Evolutionary conservation across 2,888 invertebrate genomes (phyloP).

Genomic region (Hemistola chrysoprasaria): DNA sequence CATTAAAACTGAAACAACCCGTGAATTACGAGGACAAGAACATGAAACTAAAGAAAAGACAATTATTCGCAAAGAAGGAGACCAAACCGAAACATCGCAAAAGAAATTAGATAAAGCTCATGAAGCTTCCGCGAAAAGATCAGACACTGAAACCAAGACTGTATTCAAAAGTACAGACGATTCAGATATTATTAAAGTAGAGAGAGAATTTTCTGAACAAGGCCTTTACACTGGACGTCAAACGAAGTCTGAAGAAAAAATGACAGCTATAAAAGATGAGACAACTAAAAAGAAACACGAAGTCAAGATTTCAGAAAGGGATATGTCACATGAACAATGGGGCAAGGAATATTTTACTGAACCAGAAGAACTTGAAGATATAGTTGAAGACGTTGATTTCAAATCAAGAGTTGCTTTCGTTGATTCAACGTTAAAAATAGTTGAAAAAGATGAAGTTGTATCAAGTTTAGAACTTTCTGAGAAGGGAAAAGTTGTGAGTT

Average conservation of each 20-base stretch:
- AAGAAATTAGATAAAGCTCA: constrained; percentile 78
- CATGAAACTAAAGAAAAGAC: constrained; percentile 77
- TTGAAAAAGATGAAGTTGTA: constrained; percentile 73
- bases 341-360: constrained; percentile 79
- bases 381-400: constrained; percentile 66
- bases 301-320: constrained; percentile 77
- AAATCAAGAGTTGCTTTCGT: constrained; percentile 68
- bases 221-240: constrained; percentile 72
- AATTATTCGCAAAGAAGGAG: constrained; percentile 66
- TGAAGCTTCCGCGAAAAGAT: constrained; percentile 72
- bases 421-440: constrained; percentile 66
- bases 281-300: constrained; percentile 73
- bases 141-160: constrained; percentile 73
- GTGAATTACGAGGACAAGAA: constrained; percentile 72
- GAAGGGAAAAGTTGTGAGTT: constrained; percentile 73
- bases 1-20: constrained; percentile 74
- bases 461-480: constrained; percentile 69
- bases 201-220: constrained; percentile 71
- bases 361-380: constrained; percentile 70
- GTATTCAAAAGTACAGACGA: constrained; percentile 70
- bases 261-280: constrained; percentile 76
- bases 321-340: constrained; percentile 78
- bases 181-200: constrained; percentile 63
- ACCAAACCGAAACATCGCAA: constrained; percentile 75
- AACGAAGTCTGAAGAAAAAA: constrained; percentile 73